Conservation (phyloP, 2,888 invertebrate species). For the Syrphus vitripennis region DNA sequence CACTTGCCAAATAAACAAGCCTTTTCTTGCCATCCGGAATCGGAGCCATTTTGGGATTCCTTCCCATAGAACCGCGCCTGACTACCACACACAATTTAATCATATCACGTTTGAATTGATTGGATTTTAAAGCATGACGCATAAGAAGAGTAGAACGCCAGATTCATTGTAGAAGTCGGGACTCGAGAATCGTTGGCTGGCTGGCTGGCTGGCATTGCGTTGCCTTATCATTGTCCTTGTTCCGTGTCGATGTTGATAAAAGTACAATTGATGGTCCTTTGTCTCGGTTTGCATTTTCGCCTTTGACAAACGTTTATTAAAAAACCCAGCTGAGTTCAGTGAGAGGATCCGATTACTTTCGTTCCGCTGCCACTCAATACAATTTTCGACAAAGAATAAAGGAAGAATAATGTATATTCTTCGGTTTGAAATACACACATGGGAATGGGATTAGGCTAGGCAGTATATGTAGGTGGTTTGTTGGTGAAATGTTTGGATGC, state of each 20-base stretch:
- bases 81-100: slow-evolving; percentile 74
- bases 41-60: no score
- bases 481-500: not conserved
- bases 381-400: slow-evolving; percentile 29
- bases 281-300: slow-evolving; percentile 54
- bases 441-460: no score
- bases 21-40: no score
- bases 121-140: slow-evolving; percentile 74
- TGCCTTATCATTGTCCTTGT: slow-evolving; percentile 9
- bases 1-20: no score
- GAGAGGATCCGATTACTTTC: slow-evolving; percentile 55
- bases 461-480: not conserved
- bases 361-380: slow-evolving; percentile 47
- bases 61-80: not conserved
- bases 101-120: slow-evolving; percentile 79
- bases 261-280: slow-evolving; percentile 56
- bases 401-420: slow-evolving; percentile 29
- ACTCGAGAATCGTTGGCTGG: not conserved
- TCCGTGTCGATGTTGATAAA: slow-evolving; percentile 47
- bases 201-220: not conserved
- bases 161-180: slow-evolving; percentile 48
- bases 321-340: slow-evolving; percentile 49
- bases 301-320: slow-evolving; percentile 67
- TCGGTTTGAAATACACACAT: slow-evolving; percentile 1
- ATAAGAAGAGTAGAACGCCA: slow-evolving; percentile 33